Base-by-base conservation (phyloP, 2,888 invertebrate genomes). In the Calameuta idolon region DNA sequence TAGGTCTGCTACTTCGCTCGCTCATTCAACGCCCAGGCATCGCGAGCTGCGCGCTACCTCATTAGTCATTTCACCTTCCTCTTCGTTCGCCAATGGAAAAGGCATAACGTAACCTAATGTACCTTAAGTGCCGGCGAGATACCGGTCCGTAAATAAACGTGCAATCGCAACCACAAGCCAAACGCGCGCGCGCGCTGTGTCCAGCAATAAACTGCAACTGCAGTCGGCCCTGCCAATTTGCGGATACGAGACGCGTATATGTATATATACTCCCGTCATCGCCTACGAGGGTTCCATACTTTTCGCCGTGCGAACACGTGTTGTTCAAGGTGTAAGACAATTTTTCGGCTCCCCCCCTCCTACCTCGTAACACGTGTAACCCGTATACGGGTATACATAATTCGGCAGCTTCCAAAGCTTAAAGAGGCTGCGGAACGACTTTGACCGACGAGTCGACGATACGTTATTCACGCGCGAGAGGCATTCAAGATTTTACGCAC, bases 111-210 rank as follows among this genome's bases (percentile, higher is more conserved):
- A 82, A 82, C 81, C 80, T 82, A 82, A 85, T 79, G 80, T 80
- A 81, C 77, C 75, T 77, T 77, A 81, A 85, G 81, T 81, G 82
- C 77, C 74, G 75, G 35, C 75, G 69, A 85, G 82, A 84, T 82
- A 85, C 79, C 76, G 75, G 69, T 76, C 77, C 75, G 79, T 82
- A 82, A 84, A 85, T 85, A 85, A 84, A 82, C 75, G 76, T 77
- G 82, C 80, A 78, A 82, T 83, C 79, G 74, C 74, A 74, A 23
- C 55, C 55, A 23, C 5, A 23, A 55, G 55, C 23, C 55, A 55
- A 55, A 5, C 55, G 55, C 23, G 40, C 37, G 15, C 15, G 37
- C 37, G 40, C 40, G 40, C 40, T 23, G 40, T 5, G 4, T 15
- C 23, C 55, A 5, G 55, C 23, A 55, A 23, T 55, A 55, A 55